These are phyloP conservation scores for Seira ritae DNA, from an alignment of 2,888 invertebrate genomes.

Conservation along the genomic window DNA sequence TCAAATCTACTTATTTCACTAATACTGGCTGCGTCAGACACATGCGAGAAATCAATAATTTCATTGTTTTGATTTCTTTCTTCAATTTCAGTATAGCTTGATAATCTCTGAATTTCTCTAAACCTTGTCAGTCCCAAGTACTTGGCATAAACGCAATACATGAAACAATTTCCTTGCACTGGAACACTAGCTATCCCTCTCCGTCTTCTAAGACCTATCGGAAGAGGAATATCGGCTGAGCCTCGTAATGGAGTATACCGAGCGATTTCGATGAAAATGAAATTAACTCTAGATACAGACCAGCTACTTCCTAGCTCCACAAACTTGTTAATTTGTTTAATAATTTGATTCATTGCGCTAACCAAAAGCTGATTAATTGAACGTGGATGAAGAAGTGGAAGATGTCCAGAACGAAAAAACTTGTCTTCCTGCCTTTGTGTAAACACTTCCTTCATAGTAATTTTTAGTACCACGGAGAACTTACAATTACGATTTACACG, in stretches of 20 bases:
- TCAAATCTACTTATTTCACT: conserved; percentile 20
- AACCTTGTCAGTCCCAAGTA: conserved; percentile 13
- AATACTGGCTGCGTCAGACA: neutral
- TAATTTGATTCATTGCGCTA: conserved; percentile 8
- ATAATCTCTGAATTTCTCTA: conserved; percentile 6
- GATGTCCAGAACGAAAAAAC: conserved; percentile 12
- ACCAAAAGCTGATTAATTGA: neutral
- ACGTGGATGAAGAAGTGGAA: neutral
- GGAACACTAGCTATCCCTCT: conserved; percentile 20
- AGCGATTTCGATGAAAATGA: neutral
- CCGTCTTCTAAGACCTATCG: neutral
- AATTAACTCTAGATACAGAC: neutral
- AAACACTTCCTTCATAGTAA: conserved; percentile 12
- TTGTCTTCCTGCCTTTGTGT: conserved; percentile 1
- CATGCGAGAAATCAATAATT: conserved; percentile 3
- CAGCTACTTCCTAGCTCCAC: conserved; percentile 10
- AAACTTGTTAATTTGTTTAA: conserved; percentile 1
- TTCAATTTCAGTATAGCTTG: conserved; percentile 16
- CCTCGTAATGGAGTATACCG: neutral
- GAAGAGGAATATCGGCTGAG: conserved; percentile 5
- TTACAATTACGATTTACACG: neutral
- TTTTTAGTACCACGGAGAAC: neutral
- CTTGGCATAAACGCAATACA: neutral
- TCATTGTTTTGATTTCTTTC: conserved; percentile 20
- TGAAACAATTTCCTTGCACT: conserved; percentile 3